phyloP scores from a whole-genome alignment of 2,888 invertebrate species.

The Aethes cnicana region DNA sequence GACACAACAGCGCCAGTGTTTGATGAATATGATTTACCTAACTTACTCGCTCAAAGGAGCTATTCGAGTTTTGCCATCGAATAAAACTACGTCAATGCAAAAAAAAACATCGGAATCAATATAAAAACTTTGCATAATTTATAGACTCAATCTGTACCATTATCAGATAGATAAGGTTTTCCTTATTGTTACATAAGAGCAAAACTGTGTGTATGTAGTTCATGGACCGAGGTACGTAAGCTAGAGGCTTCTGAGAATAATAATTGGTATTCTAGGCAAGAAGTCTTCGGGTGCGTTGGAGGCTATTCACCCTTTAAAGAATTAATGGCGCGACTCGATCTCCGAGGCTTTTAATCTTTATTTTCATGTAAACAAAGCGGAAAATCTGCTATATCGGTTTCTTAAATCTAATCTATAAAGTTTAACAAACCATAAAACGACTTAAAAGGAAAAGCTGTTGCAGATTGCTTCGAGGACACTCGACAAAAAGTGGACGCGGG shows the following conservation, averaged over 20 bases:
- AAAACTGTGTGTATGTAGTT: background rate
- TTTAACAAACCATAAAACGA: no score
- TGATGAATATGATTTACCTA: conserved; percentile 57
- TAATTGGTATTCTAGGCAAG: conserved; percentile 75
- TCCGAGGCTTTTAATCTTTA: conserved; percentile 60
- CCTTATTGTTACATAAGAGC: background rate
- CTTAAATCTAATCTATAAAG: no score
- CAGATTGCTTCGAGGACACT: background rate
- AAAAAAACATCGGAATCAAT: no score
- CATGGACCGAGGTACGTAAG: background rate
- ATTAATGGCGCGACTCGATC: conserved; percentile 66
- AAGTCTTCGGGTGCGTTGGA: conserved; percentile 54
- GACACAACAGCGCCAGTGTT: conserved; percentile 44
- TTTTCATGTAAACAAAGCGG: conserved; percentile 56
- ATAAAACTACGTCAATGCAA: no score
- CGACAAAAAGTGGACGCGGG: background rate
- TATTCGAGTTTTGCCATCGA: background rate
- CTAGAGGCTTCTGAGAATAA: conserved; percentile 41
- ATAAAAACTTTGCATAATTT: no score
- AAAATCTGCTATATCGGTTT: conserved; percentile 37
- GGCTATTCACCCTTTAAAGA: conserved; percentile 72
- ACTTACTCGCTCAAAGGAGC: conserved; percentile 26
- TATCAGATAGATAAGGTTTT: no score
- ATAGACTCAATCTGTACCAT: background rate
- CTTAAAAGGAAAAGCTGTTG: background rate